A percentile compares a stretch with the other conserved stretches of the same genome.
Evolutionary conservation across 23 tunicate species (phyloP).

Genomic region (Corella eumyota): DNA sequence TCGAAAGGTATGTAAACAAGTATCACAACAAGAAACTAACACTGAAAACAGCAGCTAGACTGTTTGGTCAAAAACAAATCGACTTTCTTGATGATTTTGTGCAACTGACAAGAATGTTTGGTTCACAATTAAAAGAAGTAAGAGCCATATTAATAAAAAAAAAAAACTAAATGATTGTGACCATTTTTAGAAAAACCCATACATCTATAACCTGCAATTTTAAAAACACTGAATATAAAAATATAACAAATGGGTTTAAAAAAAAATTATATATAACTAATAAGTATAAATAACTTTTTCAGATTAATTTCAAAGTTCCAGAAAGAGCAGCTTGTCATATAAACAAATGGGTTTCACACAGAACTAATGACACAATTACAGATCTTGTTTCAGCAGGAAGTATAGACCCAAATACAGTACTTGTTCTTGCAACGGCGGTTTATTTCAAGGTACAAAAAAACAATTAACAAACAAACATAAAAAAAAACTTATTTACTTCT

Average conservation of each 20-base stretch:
- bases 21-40: background rate
- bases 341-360: constrained; percentile 14
- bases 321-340: constrained; percentile 5
- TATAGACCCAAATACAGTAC: too few species aligned
- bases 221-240: background rate
- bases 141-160: too few species aligned
- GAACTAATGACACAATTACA: too few species aligned
- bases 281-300: background rate
- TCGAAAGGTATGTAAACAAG: background rate
- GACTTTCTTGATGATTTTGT: background rate
- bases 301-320: constrained; percentile 2
- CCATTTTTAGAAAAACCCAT: too few species aligned
- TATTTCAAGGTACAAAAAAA: constrained; percentile 33
- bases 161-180: too few species aligned
- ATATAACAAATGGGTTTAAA: background rate
- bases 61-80: background rate
- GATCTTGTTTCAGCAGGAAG: too few species aligned
- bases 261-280: background rate
- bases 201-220: too few species aligned
- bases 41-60: background rate
- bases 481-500: too few species aligned
- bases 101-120: background rate
- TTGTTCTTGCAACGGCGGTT: constrained; percentile 13
- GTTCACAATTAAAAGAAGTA: background rate
- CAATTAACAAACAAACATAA: too few species aligned